A percentile compares a stretch with the other conserved stretches of the same genome.
phyloP scores from a whole-genome alignment of 2,797 vertebrate genomes.

The Thunnus albacares region DNA sequence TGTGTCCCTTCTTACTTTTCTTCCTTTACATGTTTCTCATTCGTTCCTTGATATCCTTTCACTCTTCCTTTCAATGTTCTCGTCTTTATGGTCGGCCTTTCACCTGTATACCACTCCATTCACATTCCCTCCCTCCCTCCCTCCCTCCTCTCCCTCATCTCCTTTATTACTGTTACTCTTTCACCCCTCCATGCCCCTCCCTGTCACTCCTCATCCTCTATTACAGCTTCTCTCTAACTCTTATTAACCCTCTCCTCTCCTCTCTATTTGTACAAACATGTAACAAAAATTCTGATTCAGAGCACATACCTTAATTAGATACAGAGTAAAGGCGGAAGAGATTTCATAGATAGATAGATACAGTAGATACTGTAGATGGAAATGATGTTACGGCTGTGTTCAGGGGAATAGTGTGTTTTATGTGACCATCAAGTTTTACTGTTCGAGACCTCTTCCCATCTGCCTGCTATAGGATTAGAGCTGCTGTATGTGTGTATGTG shows the following conservation, averaged over 20 bases:
- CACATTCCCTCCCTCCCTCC: slow-evolving; percentile 28
- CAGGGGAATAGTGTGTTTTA: slow-evolving; percentile 31
- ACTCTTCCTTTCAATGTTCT: slow-evolving; percentile 18
- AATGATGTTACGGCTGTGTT: slow-evolving; percentile 24
- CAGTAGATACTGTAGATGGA: background rate
- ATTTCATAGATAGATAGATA: background rate
- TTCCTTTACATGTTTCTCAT: slow-evolving; percentile 20
- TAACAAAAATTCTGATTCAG: background rate
- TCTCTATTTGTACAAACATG: background rate
- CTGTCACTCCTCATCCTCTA: slow-evolving; percentile 40
- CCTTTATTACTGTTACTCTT: slow-evolving; percentile 63
- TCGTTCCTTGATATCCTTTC: slow-evolving; percentile 38
- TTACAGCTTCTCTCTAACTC: slow-evolving; percentile 28
- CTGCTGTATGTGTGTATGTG: background rate
- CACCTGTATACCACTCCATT: slow-evolving; percentile 49
- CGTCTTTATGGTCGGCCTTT: slow-evolving; percentile 52
- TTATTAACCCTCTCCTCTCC: slow-evolving; percentile 36
- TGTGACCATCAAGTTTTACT: slow-evolving; percentile 52
- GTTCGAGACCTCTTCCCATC: slow-evolving; percentile 37
- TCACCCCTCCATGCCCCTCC: slow-evolving; percentile 42
- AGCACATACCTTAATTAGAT: background rate
- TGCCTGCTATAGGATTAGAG: slow-evolving; percentile 21
- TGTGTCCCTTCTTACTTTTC: background rate
- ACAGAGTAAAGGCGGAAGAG: background rate
- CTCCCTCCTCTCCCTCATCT: slow-evolving; percentile 43